These are phyloP conservation scores for Todus mexicanus DNA, from an alignment of 2,797 vertebrate genomes.

Conservation along the genomic window DNA sequence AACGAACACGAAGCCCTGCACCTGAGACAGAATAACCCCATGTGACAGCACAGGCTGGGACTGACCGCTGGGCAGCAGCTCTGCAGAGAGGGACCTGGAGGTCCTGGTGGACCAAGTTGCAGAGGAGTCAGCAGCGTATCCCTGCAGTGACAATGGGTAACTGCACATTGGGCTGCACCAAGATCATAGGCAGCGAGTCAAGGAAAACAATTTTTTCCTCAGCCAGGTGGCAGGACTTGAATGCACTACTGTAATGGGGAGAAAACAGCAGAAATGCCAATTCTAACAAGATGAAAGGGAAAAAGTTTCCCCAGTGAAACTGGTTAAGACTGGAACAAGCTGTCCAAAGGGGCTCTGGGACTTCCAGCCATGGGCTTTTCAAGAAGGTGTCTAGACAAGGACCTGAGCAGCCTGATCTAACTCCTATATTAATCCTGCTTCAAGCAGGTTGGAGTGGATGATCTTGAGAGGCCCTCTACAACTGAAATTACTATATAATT, in stretches of 20 bases:
- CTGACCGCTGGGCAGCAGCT: background rate
- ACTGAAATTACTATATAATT: background rate
- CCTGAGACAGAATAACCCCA: background rate
- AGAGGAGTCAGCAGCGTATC: background rate
- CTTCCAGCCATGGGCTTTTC: background rate
- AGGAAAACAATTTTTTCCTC: background rate
- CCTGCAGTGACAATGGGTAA: background rate
- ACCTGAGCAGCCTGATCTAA: background rate
- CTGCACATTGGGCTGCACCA: background rate
- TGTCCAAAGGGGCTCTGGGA: background rate
- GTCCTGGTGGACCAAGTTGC: background rate
- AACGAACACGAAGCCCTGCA: background rate
- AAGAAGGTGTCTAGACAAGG: background rate
- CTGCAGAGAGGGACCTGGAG: background rate
- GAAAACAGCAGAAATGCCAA: background rate
- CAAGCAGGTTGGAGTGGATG: background rate
- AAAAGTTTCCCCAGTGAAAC: background rate
- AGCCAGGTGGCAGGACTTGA: background rate
- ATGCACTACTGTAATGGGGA: background rate
- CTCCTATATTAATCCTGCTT: background rate
- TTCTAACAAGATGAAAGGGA: background rate
- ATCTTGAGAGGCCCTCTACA: background rate
- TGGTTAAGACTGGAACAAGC: background rate
- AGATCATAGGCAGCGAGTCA: background rate
- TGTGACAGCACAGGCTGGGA: background rate